These are phyloP conservation scores for Apostichopus parvimensis DNA, from an alignment of 35 echinoderm and acorn worm genomes.

Conservation along the genomic window DNA sequence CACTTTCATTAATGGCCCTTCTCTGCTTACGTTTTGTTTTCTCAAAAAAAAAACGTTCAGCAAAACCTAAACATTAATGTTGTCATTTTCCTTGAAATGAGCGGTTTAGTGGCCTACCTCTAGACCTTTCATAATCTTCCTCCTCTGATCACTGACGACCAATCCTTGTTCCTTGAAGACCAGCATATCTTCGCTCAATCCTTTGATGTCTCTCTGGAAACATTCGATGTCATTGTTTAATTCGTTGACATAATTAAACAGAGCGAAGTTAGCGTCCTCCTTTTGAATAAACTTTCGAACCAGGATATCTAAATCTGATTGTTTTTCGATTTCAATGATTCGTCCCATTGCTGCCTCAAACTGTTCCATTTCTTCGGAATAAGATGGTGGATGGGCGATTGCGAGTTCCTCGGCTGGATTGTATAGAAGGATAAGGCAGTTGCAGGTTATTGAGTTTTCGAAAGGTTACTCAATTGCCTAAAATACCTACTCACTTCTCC, in stretches of 20 bases:
- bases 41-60: too few species aligned
- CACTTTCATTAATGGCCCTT: too few species aligned
- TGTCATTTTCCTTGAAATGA: background rate
- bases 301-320: constrained; percentile 65
- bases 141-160: constrained; percentile 67
- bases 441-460: too few species aligned
- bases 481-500: too few species aligned
- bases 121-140: constrained; percentile 80
- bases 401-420: constrained; percentile 53
- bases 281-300: constrained; percentile 85
- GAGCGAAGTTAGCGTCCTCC: constrained; percentile 91
- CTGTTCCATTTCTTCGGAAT: constrained; percentile 59
- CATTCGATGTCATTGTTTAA: constrained; percentile 85
- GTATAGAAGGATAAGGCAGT: background rate
- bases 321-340: constrained; percentile 33
- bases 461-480: too few species aligned
- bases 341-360: constrained; percentile 74
- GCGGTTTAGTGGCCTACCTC: constrained; percentile 59
- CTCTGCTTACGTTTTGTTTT: too few species aligned
- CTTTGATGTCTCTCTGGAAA: constrained; percentile 72
- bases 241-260: constrained; percentile 98
- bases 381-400: constrained; percentile 14
- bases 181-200: constrained; percentile 58
- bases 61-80: too few species aligned
- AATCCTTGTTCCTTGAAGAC: constrained; percentile 81